These are phyloP conservation scores for Venustaconcha ellipsiformis DNA, from an alignment of 1,140 invertebrate genomes.

Conservation along the genomic window DNA sequence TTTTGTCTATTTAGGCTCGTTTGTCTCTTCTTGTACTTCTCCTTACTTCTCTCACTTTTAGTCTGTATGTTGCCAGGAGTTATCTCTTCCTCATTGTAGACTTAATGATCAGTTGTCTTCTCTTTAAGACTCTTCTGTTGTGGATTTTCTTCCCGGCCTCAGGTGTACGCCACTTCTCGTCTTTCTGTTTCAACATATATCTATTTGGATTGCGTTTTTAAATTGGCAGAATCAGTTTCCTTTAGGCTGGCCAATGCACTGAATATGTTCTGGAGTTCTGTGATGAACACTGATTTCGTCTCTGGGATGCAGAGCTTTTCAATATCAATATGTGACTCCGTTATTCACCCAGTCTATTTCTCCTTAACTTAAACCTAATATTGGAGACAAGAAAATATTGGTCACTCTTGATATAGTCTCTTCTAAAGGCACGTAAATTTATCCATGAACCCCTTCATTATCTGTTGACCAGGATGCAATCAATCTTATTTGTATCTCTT, in stretches of 20 bases:
- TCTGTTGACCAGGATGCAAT: slow-evolving; percentile 29
- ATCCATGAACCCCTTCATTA: slow-evolving; percentile 11
- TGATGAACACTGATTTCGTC: not conserved
- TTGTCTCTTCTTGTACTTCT: slow-evolving; percentile 17
- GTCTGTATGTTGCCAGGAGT: not conserved
- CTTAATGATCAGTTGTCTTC: slow-evolving; percentile 1
- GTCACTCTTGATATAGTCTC: slow-evolving; percentile 43
- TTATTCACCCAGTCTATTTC: not conserved
- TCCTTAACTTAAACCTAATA: slow-evolving; percentile 20
- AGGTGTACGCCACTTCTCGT: not conserved
- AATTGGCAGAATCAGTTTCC: too few species aligned
- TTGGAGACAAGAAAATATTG: slow-evolving; percentile 29
- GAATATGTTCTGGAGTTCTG: not conserved
- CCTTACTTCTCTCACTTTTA: slow-evolving; percentile 10
- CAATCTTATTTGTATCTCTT: slow-evolving; percentile 26
- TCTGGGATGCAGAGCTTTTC: slow-evolving; percentile 5
- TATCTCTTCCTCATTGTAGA: not conserved
- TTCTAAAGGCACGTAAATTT: slow-evolving; percentile 25
- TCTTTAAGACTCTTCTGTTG: slow-evolving; percentile 6
- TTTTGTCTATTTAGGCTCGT: slow-evolving; percentile 10
- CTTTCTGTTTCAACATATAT: not conserved
- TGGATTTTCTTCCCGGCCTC: too few species aligned
- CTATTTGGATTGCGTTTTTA: not conserved
- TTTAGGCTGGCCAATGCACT: too few species aligned
- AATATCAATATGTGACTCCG: not conserved